Evolutionary conservation across 2,113 vertebrate genomes (phyloP), one percentile per base, ranked within the genome.

Genomic region (Pteronura brasiliensis): DNA sequence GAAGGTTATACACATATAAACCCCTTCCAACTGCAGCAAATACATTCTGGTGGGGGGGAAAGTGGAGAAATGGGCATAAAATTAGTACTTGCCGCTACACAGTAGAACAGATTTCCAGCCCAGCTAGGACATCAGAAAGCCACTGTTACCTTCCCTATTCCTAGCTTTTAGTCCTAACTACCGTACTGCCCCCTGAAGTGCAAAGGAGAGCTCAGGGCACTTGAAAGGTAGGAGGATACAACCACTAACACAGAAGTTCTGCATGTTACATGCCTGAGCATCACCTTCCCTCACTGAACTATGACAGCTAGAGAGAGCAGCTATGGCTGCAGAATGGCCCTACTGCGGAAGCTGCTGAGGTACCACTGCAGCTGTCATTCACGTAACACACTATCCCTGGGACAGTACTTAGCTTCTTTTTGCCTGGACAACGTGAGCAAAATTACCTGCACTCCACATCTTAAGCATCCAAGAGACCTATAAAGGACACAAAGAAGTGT

Each of bases 21-120:
- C 99, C 99, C 95, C 99, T 99, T 97, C 99, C 99, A 98, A 99
- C 99, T 17, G 99, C 99, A 88, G 99, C 99, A 96, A 99, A 99
- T 95, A 99, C 96, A 95, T 98, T 98, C 99, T 99, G 81, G 52
- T 92, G 9, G 20, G 17, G 39, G 31, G 29, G 96, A 92, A 98
- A 95, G 90, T 95, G 98, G 44, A 97, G 94, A 97, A 98, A 96
- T 57, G 92, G 65, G 85, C 65, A 88, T 83, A 98, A 98, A 90
- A 82, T 96, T 55, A 95, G 74, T n/a, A 61, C 79, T 82, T 88
- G 88, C 88, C 74, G 96, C 88, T 84, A 55, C n/a, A 55, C 82
- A 7, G 0, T 93, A 72, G 90, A 97, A 98, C n/a, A 44, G 90
- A 97, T 96, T 98, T 98, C 95, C 94, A 98, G 84, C 5, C 7